phyloP scores from a whole-genome alignment of 2,888 invertebrate species.

The Hirudinaria manillensis region DNA sequence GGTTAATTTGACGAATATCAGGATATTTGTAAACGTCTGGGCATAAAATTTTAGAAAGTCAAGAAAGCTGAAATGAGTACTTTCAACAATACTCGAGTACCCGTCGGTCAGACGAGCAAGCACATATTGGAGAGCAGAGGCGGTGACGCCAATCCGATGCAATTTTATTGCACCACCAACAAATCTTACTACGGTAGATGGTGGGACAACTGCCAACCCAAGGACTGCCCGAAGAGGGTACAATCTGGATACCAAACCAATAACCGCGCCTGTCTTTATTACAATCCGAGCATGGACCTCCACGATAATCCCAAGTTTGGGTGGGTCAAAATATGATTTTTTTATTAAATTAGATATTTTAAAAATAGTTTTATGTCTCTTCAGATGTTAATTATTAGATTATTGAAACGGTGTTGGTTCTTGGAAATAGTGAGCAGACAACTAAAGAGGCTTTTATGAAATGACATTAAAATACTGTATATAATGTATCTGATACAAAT shows the following conservation, averaged over 20 bases:
- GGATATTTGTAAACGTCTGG: no score
- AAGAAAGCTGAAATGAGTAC: neutral
- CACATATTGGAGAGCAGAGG: neutral
- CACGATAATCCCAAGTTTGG: neutral
- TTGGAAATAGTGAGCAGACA: no score
- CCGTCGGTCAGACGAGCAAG: neutral
- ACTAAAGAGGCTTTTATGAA: no score
- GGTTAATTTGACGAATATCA: no score
- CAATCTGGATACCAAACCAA: neutral
- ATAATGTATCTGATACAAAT: no score
- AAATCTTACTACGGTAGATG: neutral
- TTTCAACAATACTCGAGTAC: neutral
- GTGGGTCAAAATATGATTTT: neutral
- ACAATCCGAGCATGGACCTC: neutral
- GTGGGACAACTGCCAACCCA: neutral
- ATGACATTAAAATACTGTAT: no score
- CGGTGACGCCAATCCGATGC: neutral
- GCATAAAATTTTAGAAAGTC: no score
- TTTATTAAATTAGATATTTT: no score
- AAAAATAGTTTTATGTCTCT: no score
- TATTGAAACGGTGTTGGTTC: no score
- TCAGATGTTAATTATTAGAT: no score
- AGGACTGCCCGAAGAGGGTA: neutral
- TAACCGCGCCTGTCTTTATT: neutral
- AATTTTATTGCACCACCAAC: conserved; percentile 14